These are phyloP conservation scores for Drosophila kambysellisi DNA, from an alignment of 2,888 invertebrate genomes.

Conservation along the genomic window DNA sequence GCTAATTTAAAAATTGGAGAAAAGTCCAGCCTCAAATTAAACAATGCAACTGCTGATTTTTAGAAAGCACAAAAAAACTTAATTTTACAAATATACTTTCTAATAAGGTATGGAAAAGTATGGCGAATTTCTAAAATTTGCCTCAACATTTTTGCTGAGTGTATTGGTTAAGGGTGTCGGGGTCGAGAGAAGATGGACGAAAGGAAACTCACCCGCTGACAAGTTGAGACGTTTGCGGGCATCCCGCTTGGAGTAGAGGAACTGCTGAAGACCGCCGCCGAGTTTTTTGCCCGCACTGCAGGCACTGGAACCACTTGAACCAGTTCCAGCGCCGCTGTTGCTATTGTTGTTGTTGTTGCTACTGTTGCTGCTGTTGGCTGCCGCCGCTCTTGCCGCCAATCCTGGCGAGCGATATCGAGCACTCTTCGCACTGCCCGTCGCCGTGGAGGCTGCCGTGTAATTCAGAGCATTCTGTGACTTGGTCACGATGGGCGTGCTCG, in stretches of 20 bases:
- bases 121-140: neutral
- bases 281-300: slow-evolving; percentile 88
- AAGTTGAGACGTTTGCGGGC: slow-evolving; percentile 85
- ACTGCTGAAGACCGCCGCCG: slow-evolving; percentile 88
- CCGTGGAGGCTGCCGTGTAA: slow-evolving; percentile 59
- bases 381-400: slow-evolving; percentile 85
- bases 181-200: neutral
- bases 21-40: neutral
- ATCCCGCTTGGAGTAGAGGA: slow-evolving; percentile 87
- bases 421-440: slow-evolving; percentile 90
- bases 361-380: slow-evolving; percentile 78
- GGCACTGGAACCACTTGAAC: slow-evolving; percentile 14
- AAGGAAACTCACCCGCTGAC: slow-evolving; percentile 87
- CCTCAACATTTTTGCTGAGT: neutral
- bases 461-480: slow-evolving; percentile 88
- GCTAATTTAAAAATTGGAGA: neutral
- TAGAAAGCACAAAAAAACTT: neutral
- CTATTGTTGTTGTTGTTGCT: slow-evolving; percentile 81
- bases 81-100: neutral
- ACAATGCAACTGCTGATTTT: neutral
- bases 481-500: slow-evolving; percentile 85
- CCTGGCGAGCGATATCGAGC: slow-evolving; percentile 94
- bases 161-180: neutral
- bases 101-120: neutral
- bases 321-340: slow-evolving; percentile 6